A percentile compares a stretch with the other conserved stretches of the same genome.
These are phyloP conservation scores for Meloidogyne chitwoodi DNA, from an alignment of 1,140 invertebrate species.

Conservation along the genomic window DNA sequence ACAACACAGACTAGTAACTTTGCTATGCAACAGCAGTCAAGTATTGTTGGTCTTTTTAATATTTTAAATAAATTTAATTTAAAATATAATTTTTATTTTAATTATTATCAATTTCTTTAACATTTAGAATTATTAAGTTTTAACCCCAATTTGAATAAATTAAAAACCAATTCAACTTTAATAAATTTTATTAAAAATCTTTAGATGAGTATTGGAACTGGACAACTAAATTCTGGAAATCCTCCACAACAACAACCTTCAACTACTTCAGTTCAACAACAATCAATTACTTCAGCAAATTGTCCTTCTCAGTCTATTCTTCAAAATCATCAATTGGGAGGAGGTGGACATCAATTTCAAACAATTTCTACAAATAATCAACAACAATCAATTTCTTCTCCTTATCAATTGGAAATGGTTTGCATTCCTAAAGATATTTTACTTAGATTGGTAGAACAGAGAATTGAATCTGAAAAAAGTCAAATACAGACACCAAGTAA, in stretches of 20 bases:
- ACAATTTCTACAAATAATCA: neutral
- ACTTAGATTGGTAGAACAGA: conserved; percentile 42
- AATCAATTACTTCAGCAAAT: neutral
- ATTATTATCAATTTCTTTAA: no score
- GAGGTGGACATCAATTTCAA: no score
- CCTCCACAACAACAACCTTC: neutral
- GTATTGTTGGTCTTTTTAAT: neutral
- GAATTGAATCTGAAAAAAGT: conserved; percentile 33
- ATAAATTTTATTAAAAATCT: no score
- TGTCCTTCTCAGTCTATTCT: neutral
- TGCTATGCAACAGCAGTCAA: neutral
- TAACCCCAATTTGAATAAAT: no score
- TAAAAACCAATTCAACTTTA: no score
- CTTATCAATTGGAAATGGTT: conserved; percentile 38
- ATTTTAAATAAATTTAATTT: neutral
- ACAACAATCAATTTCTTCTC: conserved; percentile 1
- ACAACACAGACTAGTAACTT: neutral
- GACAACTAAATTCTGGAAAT: neutral
- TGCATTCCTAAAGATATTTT: conserved; percentile 46
- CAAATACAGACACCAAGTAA: conserved; percentile 43
- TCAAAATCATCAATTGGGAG: no score
- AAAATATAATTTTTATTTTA: no score
- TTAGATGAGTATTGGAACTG: neutral
- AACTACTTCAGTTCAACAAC: conserved; percentile 6
- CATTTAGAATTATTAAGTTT: no score